Conservation (phyloP, 2,888 invertebrate genomes). For the Drosophila macrothrix region DNA sequence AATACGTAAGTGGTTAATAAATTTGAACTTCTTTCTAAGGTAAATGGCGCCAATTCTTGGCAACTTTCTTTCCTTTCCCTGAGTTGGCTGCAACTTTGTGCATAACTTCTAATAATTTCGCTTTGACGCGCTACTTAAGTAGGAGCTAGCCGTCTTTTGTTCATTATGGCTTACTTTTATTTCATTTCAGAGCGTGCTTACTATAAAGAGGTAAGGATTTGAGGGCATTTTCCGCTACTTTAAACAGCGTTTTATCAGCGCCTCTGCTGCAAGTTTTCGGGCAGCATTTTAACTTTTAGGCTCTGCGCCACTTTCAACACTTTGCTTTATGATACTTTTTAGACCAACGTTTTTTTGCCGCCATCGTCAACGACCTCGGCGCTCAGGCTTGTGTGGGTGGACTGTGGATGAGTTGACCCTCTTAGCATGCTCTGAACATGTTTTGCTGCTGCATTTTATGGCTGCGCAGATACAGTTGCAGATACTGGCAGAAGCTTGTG, state of each 20-base stretch:
- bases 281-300: constrained; percentile 64
- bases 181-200: constrained; percentile 42
- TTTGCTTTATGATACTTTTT: constrained; percentile 64
- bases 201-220: constrained; percentile 20
- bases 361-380: constrained; percentile 13
- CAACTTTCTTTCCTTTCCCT: constrained; percentile 14
- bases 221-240: constrained; percentile 42
- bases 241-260: constrained; percentile 60
- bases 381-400: neutral
- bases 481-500: constrained; percentile 17
- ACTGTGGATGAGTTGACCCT: constrained; percentile 32
- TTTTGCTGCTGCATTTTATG: constrained; percentile 65
- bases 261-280: constrained; percentile 54
- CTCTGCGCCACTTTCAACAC: constrained; percentile 66
- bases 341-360: constrained; percentile 4
- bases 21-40: constrained; percentile 14
- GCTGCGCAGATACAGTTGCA: constrained; percentile 58
- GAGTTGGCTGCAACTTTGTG: constrained; percentile 46
- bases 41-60: constrained; percentile 12
- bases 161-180: constrained; percentile 45
- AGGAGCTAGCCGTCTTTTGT: constrained; percentile 28
- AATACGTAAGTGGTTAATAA: constrained; percentile 44
- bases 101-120: constrained; percentile 57
- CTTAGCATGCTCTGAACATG: constrained; percentile 62
- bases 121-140: constrained; percentile 35